These are phyloP conservation scores for Glossosoma conforme DNA, from an alignment of 1,140 invertebrate genomes.

Conservation along the genomic window DNA sequence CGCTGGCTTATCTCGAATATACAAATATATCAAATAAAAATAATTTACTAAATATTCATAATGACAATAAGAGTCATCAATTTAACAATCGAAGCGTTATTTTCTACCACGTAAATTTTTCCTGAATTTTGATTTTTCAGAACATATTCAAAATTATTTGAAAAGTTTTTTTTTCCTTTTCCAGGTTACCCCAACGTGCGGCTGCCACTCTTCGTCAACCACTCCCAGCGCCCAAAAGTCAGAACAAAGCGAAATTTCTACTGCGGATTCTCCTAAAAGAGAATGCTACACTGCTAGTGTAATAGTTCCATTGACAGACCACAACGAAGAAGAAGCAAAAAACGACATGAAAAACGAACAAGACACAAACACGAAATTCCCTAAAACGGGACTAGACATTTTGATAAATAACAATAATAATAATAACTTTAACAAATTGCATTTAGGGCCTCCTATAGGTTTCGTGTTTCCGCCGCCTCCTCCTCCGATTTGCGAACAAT, in stretches of 20 bases:
- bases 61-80: too few relatives aligned
- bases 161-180: constrained; percentile 10
- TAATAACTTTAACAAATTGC: constrained; percentile 22
- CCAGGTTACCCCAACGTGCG: constrained; percentile 18
- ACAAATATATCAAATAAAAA: too few relatives aligned
- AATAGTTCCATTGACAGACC: constrained; percentile 19
- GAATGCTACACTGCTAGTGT: constrained; percentile 27
- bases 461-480: constrained; percentile 21
- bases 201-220: constrained; percentile 23
- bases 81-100: too few relatives aligned
- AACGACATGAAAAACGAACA: background rate
- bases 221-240: constrained; percentile 11
- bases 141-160: too few relatives aligned
- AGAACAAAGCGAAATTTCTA: constrained; percentile 4
- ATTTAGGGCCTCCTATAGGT: constrained; percentile 23
- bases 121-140: too few relatives aligned
- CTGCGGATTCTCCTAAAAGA: constrained; percentile 4
- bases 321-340: too few relatives aligned
- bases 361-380: constrained; percentile 17
- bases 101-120: too few relatives aligned
- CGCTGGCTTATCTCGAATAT: too few relatives aligned
- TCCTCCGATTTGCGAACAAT: constrained; percentile 5
- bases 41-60: too few relatives aligned
- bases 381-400: constrained; percentile 26
- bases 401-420: constrained; percentile 28